A percentile compares a stretch with the other conserved stretches of the same genome.
phyloP scores from a whole-genome alignment of 2,888 invertebrate species.

The Bombylius discolor region DNA sequence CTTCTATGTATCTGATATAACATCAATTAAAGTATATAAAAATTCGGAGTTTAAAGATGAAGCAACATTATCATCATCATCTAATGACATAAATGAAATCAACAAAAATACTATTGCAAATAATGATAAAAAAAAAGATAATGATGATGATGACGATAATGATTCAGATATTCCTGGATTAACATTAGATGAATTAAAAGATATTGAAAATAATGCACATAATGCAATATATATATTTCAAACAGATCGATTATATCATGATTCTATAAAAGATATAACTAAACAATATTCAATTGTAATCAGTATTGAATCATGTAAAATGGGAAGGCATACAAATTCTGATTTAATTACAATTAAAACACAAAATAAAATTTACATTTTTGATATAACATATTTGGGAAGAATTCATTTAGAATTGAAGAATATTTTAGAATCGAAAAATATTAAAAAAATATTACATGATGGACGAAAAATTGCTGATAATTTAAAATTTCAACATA shows the following conservation, averaged over 20 bases:
- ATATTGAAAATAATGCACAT: conserved; percentile 15
- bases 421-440: conserved; percentile 18
- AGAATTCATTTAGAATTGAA: conserved; percentile 20
- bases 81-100: not conserved
- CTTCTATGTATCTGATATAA: conserved; percentile 10
- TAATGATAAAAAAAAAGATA: not conserved
- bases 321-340: conserved; percentile 19
- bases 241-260: conserved; percentile 23
- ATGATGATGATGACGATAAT: not conserved
- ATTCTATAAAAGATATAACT: conserved; percentile 21
- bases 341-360: conserved; percentile 19
- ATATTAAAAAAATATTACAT: conserved; percentile 20
- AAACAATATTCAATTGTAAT: conserved; percentile 18
- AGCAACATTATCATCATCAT: no score
- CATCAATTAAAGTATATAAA: conserved; percentile 6
- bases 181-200: conserved; percentile 7
- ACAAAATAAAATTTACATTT: conserved; percentile 19
- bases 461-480: conserved; percentile 20
- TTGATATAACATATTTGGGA: conserved; percentile 21
- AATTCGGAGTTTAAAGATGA: no score
- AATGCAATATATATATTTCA: conserved; percentile 18
- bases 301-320: conserved; percentile 18
- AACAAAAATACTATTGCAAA: not conserved
- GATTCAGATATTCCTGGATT: not conserved
- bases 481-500: conserved; percentile 20